Evolutionary conservation across 2,113 vertebrate species (phyloP), one percentile per base, ranked within the genome.

Genomic region (Protobothrops mucrosquamatus): DNA sequence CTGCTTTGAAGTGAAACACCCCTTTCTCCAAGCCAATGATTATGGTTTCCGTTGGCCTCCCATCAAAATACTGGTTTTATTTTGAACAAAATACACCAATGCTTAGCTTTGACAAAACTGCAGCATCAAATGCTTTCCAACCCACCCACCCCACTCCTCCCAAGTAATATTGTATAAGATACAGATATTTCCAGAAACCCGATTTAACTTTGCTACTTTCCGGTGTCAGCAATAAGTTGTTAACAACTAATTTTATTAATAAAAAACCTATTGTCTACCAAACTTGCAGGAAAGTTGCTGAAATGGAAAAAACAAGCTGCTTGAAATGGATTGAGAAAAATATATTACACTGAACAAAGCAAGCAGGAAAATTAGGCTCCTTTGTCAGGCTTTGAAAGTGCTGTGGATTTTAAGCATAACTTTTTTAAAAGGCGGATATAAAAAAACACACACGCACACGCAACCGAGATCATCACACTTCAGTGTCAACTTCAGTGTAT

Each of bases 291-390:
- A 95, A 97, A 97, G 97, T 97, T 96, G 97, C 96, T 97, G 95
- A 97, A 96, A 97, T 95, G 97, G 95, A 97, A 97, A 97, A 97
- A 97, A 98, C 97, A 88, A 95, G 94, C 95, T 97, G 93, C 94
- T 98, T 96, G 96, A 98, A 97, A 97, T 96, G 96, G 95, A 95
- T 96, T 96, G 96, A 96, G 96, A 97, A 97, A 97, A 97, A 97
- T 94, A 96, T 93, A 96, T 95, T 95, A 96, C 92, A 91, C 90
- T 48, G 96, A 97, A 98, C 95, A 97, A 97, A 97, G 96, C 94
- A 96, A 96, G 96, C 94, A 51, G 94, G 96, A 97, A 97, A 97
- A 98, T 97, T 96, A 97, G 94, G 91, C 95, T 97, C 96, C 94
- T 97, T 97, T 97, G 97, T 97, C 97, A 97, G 96, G 93, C 96